Evolutionary conservation across 2,797 vertebrate genomes (phyloP), one percentile per base, ranked within the genome.

Genomic region (Crenuchus spilurus): DNA sequence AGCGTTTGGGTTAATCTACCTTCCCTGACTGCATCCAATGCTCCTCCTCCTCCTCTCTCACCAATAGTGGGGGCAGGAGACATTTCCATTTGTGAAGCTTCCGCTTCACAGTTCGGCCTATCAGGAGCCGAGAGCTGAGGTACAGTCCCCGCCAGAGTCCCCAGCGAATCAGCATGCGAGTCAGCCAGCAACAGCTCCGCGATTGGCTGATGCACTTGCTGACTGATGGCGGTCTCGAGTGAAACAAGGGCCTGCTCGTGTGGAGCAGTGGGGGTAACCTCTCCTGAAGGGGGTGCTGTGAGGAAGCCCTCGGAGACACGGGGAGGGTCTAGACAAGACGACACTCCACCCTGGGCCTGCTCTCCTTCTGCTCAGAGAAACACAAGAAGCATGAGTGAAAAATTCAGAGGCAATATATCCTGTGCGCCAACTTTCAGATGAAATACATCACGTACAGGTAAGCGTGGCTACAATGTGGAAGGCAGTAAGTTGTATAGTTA

Each of bases 401-500:
- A 28, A 28, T 37, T 2, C 18, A 39, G 14, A 39, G 2, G 18
- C 4, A 2, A 39, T 2, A 68, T 41, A 2, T 33, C 2, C 42
- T 51, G 10, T 39, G 8, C 20, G 18, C 1, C 13, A 30, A 4
- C 3, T 28, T 49, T 51, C 8, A 18, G 4, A 42, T 8, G 4
- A 2, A 2, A 35, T 2, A 14, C 10, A 16, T 14, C 0, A 0
- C 2, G 14, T 6, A 11, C 22, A 2, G 22, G 5, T 10, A 30
- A 3, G 13, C 26, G 85, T 76, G 64, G 87, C 81, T 82, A 63
- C 74, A 82, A 76, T 88, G 84, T 88, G 95, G 94, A 97, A 97
- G 96, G 95, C 94, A 97, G 96, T 96, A 96, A 95, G 93, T 95
- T 95, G 95, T 94, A 97, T 95, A 94, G 95, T 98, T 97, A 97